Conservation (phyloP, 2,888 invertebrate species). For the Andrena hattorfiana region DNA sequence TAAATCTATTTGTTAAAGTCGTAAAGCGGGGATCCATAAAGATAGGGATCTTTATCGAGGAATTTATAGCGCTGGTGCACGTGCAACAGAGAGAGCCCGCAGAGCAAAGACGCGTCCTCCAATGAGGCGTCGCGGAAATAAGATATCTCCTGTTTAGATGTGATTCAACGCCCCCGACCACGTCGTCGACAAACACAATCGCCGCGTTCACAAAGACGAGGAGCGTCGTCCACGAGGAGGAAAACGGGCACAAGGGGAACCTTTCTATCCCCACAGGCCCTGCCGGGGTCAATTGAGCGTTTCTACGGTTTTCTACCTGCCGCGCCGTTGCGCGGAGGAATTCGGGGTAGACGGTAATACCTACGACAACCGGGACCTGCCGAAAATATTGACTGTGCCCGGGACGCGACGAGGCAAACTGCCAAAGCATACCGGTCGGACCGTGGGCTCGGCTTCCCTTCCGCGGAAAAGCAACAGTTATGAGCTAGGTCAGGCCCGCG, state of each 20-base stretch:
- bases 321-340: slow-evolving; percentile 42
- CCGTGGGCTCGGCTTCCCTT: neutral
- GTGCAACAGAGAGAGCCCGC: neutral
- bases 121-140: slow-evolving; percentile 67
- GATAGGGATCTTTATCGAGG: slow-evolving; percentile 42
- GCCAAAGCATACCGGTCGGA: slow-evolving; percentile 55
- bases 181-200: slow-evolving; percentile 67
- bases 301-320: slow-evolving; percentile 70
- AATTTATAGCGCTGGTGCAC: slow-evolving; percentile 37
- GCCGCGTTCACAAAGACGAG: slow-evolving; percentile 57
- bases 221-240: slow-evolving; percentile 27
- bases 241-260: slow-evolving; percentile 57
- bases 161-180: slow-evolving; percentile 61
- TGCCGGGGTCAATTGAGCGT: slow-evolving; percentile 71
- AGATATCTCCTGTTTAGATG: slow-evolving; percentile 71
- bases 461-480: slow-evolving; percentile 67
- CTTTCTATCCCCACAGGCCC: slow-evolving; percentile 41
- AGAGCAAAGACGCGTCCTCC: slow-evolving; percentile 32
- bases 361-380: slow-evolving; percentile 58
- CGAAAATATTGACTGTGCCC: slow-evolving; percentile 74
- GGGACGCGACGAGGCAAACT: slow-evolving; percentile 48
- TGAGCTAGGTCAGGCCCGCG: slow-evolving; percentile 21
- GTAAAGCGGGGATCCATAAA: slow-evolving; percentile 47
- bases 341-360: slow-evolving; percentile 57
- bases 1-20: slow-evolving; percentile 51